A percentile compares a stretch with the other conserved stretches of the same genome.
Evolutionary conservation across 2,113 vertebrate species (phyloP).

Genomic region (Guaruba guarouba): DNA sequence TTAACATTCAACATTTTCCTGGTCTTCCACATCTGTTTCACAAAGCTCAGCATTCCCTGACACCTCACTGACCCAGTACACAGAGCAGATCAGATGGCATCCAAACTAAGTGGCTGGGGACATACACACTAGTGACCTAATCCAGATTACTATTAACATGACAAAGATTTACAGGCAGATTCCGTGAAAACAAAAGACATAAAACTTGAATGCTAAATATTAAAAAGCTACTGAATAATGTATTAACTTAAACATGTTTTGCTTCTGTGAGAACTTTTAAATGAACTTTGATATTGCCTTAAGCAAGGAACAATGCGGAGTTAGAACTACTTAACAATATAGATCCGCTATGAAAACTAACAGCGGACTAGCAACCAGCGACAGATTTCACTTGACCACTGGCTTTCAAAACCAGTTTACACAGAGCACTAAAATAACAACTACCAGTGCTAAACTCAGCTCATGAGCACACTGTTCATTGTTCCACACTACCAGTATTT

Average conservation of each 20-base stretch:
- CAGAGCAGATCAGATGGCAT: background rate
- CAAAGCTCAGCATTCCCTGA: background rate
- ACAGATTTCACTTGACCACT: background rate
- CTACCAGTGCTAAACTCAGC: background rate
- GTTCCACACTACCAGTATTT: background rate
- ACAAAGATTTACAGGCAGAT: background rate
- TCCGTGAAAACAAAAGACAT: background rate
- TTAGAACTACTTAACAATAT: background rate
- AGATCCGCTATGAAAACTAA: background rate
- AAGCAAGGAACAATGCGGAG: background rate
- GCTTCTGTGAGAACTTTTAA: background rate
- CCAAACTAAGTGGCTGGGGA: background rate
- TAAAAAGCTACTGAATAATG: background rate
- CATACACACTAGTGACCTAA: background rate
- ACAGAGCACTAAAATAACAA: background rate
- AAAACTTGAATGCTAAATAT: background rate
- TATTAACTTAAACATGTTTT: background rate
- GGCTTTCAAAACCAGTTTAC: background rate
- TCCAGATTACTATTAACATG: background rate
- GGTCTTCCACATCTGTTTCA: background rate
- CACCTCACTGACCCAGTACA: background rate
- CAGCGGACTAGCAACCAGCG: background rate
- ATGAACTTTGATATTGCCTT: background rate
- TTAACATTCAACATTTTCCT: background rate
- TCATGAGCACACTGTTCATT: background rate